These are phyloP conservation scores for Willisornis vidua DNA, from an alignment of 2,113 vertebrate genomes.

Conservation along the genomic window DNA sequence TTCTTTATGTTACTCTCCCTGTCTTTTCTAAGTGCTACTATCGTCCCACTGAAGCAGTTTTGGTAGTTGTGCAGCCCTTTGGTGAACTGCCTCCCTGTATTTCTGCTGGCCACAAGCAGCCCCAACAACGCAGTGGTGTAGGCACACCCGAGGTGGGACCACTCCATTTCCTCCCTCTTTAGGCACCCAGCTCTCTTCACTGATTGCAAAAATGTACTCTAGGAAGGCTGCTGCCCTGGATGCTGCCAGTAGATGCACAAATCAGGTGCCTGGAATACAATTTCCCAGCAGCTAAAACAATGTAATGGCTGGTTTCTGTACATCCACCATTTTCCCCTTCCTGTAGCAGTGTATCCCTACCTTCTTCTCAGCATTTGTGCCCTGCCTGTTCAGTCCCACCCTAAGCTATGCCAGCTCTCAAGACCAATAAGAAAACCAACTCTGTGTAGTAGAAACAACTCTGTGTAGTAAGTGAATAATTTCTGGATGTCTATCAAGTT, in stretches of 20 bases:
- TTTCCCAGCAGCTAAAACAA: background rate
- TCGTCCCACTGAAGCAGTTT: background rate
- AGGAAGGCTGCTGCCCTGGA: background rate
- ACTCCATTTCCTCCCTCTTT: background rate
- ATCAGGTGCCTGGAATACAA: background rate
- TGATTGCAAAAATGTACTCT: background rate
- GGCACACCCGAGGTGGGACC: background rate
- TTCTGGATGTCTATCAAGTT: background rate
- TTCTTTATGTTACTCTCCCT: background rate
- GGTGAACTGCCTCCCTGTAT: background rate
- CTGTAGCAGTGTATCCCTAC: background rate
- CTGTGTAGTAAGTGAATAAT: background rate
- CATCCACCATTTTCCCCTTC: background rate
- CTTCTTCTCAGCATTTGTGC: background rate
- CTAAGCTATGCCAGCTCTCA: background rate
- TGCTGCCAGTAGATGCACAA: background rate
- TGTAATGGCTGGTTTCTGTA: background rate
- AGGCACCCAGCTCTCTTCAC: background rate
- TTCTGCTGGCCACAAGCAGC: background rate
- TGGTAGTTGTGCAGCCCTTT: fast-evolving
- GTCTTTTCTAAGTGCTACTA: background rate
- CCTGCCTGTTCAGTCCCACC: background rate
- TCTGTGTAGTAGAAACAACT: fast-evolving
- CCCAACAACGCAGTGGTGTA: fast-evolving
- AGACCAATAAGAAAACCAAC: background rate